Conservation (phyloP, 2,797 vertebrate species). For the Malacoctenus gilli region DNA sequence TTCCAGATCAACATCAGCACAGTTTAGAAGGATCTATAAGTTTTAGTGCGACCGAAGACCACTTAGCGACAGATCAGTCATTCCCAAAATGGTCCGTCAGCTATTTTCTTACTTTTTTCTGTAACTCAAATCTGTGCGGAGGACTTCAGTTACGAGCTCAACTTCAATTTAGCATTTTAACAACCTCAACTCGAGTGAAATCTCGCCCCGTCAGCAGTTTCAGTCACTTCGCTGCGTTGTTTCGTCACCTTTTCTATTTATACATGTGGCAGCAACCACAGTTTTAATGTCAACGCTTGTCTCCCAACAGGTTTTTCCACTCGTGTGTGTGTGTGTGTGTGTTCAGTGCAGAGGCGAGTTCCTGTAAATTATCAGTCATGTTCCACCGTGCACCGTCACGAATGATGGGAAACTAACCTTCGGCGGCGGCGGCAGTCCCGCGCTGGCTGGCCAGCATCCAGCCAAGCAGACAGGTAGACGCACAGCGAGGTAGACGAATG, state of each 20-base stretch:
- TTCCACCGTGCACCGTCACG: conserved; percentile 7
- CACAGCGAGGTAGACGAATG: not conserved
- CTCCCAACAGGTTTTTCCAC: not conserved
- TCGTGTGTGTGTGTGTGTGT: not conserved
- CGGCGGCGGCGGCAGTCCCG: not conserved
- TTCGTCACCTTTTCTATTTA: not conserved
- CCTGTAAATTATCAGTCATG: not conserved
- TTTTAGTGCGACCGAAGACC: no score
- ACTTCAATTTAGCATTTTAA: no score
- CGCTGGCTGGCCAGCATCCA: conserved; percentile 12
- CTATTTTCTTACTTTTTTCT: no score
- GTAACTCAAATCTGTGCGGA: no score
- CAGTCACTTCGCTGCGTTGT: not conserved
- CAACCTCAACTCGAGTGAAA: no score
- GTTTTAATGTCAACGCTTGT: not conserved
- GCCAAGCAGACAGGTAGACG: conserved; percentile 10
- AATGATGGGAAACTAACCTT: conserved; percentile 14
- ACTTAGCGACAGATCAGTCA: no score
- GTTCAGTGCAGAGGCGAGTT: not conserved
- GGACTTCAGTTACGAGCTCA: no score
- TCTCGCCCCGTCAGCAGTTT: not conserved
- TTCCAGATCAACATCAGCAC: no score
- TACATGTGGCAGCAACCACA: not conserved
- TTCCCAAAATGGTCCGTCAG: no score
- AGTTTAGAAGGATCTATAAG: no score